Evolutionary conservation across 53 echinoderm and acorn worm genomes (phyloP).

Genomic region (Apostichopus leukothele): DNA sequence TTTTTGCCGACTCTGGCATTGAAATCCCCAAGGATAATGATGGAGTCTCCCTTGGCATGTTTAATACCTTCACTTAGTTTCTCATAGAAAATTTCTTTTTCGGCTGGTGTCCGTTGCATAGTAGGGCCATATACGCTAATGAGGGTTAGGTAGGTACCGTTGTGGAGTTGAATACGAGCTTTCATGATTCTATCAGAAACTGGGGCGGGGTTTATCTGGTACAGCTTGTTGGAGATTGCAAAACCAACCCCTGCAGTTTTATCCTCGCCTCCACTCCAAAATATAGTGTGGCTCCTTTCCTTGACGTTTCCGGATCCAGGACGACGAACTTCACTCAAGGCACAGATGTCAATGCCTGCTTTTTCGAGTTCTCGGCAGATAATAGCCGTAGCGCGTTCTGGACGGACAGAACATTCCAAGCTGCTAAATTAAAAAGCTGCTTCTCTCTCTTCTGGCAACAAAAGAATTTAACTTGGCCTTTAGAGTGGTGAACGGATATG

Average conservation of each 20-base stretch:
- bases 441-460: no score
- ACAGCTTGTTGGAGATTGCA: slow-evolving; percentile 23
- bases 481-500: no score
- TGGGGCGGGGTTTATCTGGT: not conserved
- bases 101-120: slow-evolving; percentile 38
- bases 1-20: not conserved
- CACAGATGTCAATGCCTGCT: slow-evolving; percentile 30
- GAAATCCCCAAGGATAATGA: slow-evolving; percentile 15
- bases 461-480: no score
- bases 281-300: slow-evolving; percentile 6
- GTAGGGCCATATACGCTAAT: slow-evolving; percentile 12
- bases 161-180: not conserved
- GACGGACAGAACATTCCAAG: no score
- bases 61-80: slow-evolving; percentile 29
- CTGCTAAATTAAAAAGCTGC: no score
- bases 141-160: slow-evolving; percentile 9
- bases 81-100: slow-evolving; percentile 36
- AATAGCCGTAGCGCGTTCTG: not conserved
- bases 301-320: not conserved
- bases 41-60: not conserved
- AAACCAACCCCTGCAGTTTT: slow-evolving; percentile 6
- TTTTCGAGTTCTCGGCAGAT: slow-evolving; percentile 14
- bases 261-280: slow-evolving; percentile 19
- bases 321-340: slow-evolving; percentile 9
- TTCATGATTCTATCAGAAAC: slow-evolving; percentile 20